Evolutionary conservation across 2,113 vertebrate species (phyloP), one percentile per base, ranked within the genome.

Genomic region (Lates calcarifer): DNA sequence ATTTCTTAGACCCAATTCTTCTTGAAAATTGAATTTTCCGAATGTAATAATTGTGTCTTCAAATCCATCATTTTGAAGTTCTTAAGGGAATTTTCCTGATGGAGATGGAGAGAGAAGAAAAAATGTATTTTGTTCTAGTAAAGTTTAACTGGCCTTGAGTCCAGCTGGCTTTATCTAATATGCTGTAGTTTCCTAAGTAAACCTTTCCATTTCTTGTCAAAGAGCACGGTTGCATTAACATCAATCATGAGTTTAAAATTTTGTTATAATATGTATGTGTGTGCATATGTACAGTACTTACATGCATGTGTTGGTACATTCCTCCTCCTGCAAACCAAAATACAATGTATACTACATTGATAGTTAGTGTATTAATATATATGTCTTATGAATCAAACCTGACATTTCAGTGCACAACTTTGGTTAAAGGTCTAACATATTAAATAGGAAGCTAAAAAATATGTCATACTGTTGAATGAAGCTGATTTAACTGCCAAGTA

Each of bases 21-120:
- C 5, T 29, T 56, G 57, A 61, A 72, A 84, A 65, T 71, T 45
- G 8, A 51, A 29, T 67, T 79, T 81, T 80, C 45, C 45, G 71
- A 56, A 49, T 26, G 11, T 41, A 63, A 60, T 76, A 28, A 51
- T 55, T 53, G 5, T 22, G 35, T 68, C 37, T 60, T 56, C 29
- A 56, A 67, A 45, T 60, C 11, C n/a, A 51, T 55, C 3, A 29
- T 74, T 79, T 63, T 47, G 26, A 11, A 55, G n/a, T 69, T 43
- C 13, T 64, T 6, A 45, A 28, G 66, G n/a, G 31, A 51, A 35
- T 68, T 53, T 47, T 45, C 43, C 28, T 43, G 37, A 53, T 4
- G 8, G 8, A 20, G 26, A 12, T 41, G 26, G 45, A 64, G 63
- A 37, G 33, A 82, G 26, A 6, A 64, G 9, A 53, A 75, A 43